Conservation (phyloP, 2,888 invertebrate genomes). For the Taphrorychus bicolor region DNA sequence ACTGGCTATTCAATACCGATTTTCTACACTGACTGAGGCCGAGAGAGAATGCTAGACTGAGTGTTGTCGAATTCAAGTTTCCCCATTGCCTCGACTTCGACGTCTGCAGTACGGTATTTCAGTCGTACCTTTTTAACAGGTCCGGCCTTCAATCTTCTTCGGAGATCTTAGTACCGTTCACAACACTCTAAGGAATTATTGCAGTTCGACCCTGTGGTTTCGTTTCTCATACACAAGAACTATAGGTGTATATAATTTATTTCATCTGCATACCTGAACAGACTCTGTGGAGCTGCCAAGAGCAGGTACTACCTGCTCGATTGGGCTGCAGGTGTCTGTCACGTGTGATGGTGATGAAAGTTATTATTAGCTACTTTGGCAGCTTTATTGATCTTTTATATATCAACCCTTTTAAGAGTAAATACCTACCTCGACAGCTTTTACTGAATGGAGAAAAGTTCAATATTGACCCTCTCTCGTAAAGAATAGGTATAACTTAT, state of each 20-base stretch:
- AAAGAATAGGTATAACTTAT: no score
- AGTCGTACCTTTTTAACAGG: constrained; percentile 18
- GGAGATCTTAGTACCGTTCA: neutral
- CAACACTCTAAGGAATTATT: neutral
- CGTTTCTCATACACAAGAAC: constrained; percentile 24
- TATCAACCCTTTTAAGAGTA: no score
- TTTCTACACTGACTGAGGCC: constrained; percentile 10
- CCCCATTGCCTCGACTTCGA: constrained; percentile 22
- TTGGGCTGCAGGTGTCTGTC: constrained; percentile 1
- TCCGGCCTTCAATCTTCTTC: constrained; percentile 7
- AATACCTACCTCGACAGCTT: no score
- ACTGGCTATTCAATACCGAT: neutral
- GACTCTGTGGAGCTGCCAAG: constrained; percentile 27
- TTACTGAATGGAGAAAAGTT: no score
- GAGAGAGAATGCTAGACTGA: constrained; percentile 39
- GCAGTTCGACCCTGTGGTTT: constrained; percentile 16
- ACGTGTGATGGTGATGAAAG: constrained; percentile 1
- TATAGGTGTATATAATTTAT: constrained; percentile 16
- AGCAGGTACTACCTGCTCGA: constrained; percentile 10
- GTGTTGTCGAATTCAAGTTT: constrained; percentile 34
- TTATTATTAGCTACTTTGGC: no score
- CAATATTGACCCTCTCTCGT: neutral
- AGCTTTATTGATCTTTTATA: no score
- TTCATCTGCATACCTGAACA: constrained; percentile 31
- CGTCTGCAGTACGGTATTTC: constrained; percentile 33